These are phyloP conservation scores for Gastracanthus pulcherrimus DNA, from an alignment of 2,888 invertebrate species.

Conservation along the genomic window DNA sequence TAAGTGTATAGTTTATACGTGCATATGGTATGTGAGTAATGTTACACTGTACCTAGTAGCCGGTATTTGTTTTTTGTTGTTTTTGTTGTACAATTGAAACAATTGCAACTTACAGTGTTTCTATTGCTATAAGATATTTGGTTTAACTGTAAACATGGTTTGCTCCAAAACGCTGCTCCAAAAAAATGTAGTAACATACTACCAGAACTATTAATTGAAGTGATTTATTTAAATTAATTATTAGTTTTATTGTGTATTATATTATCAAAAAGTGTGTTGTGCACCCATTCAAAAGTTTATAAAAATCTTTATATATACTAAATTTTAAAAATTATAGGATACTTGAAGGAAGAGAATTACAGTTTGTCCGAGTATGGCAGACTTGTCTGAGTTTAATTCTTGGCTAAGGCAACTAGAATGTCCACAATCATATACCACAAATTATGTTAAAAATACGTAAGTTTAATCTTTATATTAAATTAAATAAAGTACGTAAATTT, in stretches of 20 bases:
- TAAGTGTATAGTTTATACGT: not conserved
- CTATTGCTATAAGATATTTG: not conserved
- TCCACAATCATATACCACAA: slow-evolving; percentile 60
- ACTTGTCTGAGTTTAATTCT: slow-evolving; percentile 47
- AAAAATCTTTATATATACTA: not conserved
- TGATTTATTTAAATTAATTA: too few species aligned
- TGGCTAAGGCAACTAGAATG: slow-evolving; percentile 65
- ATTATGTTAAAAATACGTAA: slow-evolving; percentile 64
- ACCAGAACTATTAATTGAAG: not conserved
- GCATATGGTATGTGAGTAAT: not conserved
- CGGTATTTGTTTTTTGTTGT: not conserved
- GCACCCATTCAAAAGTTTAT: too few species aligned
- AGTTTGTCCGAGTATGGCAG: slow-evolving; percentile 43
- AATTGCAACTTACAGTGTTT: not conserved
- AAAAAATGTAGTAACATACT: not conserved
- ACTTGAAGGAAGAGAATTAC: not conserved
- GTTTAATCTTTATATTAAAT: slow-evolving; percentile 42
- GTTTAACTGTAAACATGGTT: too few species aligned
- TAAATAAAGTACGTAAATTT: slow-evolving; percentile 8
- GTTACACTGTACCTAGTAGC: not conserved
- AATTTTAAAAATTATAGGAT: slow-evolving; percentile 3
- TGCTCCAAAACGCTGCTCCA: not conserved
- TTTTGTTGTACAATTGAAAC: not conserved
- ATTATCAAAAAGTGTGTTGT: too few species aligned
- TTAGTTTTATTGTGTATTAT: too few species aligned